Evolutionary conservation across 1,140 invertebrate species (phyloP).

Genomic region (Cydia splendana): DNA sequence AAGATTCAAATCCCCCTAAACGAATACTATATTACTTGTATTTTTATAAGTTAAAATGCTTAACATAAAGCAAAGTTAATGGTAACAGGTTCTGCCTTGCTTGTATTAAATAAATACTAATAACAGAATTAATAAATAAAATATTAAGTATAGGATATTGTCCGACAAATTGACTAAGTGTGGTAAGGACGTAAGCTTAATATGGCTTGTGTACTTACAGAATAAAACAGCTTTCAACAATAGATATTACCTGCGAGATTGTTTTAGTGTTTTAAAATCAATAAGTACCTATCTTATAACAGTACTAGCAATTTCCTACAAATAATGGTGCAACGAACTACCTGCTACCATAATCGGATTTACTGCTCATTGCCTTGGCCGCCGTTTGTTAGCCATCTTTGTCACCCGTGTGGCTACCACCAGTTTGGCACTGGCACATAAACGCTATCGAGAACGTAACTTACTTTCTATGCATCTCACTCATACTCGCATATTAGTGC

Average conservation of each 20-base stretch:
- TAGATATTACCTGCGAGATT: neutral
- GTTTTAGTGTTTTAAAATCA: neutral
- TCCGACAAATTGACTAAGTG: too few species aligned
- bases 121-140: too few species aligned
- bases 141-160: too few species aligned
- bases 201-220: neutral
- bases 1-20: constrained; percentile 37
- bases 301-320: neutral
- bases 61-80: neutral
- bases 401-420: neutral
- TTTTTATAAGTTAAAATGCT: neutral
- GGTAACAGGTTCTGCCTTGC: neutral
- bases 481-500: too few species aligned
- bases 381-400: neutral
- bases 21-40: neutral
- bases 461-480: too few species aligned
- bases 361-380: neutral
- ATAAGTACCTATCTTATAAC: neutral
- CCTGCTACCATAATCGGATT: neutral
- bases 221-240: neutral
- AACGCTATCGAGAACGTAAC: too few species aligned
- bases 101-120: neutral
- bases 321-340: neutral
- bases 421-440: too few species aligned
- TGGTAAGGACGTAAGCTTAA: too few species aligned